These are phyloP conservation scores for Trichonephila clavata DNA, from an alignment of 1,140 invertebrate species.

Conservation along the genomic window DNA sequence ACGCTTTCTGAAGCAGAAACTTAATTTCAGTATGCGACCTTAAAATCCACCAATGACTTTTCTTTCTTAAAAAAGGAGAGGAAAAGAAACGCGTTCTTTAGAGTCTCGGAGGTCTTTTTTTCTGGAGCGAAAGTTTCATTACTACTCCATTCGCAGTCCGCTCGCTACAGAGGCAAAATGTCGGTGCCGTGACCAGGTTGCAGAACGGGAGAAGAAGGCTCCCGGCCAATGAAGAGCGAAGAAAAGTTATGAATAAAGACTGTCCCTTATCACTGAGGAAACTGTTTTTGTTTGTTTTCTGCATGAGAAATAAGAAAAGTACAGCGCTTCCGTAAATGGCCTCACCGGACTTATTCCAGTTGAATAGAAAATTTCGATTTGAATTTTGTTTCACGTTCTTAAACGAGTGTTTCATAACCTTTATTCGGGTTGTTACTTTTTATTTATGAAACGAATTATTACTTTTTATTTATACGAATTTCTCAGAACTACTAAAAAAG, in stretches of 20 bases:
- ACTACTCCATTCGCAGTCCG: background rate
- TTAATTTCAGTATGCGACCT: constrained; percentile 37
- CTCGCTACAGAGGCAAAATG: background rate
- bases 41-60: constrained; percentile 8
- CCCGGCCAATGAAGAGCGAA: background rate
- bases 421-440: background rate
- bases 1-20: constrained; percentile 48
- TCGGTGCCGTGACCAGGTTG: constrained; percentile 1
- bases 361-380: background rate
- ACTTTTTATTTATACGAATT: too few species aligned
- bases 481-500: too few species aligned
- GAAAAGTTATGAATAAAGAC: constrained; percentile 45
- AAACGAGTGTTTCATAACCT: background rate
- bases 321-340: background rate
- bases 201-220: background rate
- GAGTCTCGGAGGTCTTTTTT: background rate
- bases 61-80: background rate
- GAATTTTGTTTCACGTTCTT: background rate
- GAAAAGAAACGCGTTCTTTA: background rate
- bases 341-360: background rate
- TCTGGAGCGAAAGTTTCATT: background rate
- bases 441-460: too few species aligned
- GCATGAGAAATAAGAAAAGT: background rate
- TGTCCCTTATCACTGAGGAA: background rate
- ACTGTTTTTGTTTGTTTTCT: background rate